Evolutionary conservation across 1,140 invertebrate genomes (phyloP).

Genomic region (Agrypnia vestita): DNA sequence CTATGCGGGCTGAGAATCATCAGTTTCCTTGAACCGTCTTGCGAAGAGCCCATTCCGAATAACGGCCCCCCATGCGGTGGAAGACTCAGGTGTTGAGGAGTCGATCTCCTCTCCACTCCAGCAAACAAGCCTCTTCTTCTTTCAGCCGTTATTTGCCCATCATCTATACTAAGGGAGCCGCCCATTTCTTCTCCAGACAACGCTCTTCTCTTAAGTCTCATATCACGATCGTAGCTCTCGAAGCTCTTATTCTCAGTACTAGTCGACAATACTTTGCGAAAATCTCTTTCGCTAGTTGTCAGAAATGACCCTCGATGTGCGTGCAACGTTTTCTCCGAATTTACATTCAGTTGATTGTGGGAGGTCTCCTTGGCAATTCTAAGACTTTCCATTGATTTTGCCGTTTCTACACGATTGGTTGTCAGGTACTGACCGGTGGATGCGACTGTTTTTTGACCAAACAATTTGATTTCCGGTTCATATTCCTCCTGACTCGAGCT

Average conservation of each 20-base stretch:
- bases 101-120: constrained; percentile 74
- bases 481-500: constrained; percentile 83
- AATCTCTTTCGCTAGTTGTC: constrained; percentile 77
- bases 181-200: constrained; percentile 76
- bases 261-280: constrained; percentile 73
- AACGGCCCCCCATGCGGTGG: constrained; percentile 76
- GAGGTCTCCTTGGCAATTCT: constrained; percentile 72
- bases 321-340: constrained; percentile 69
- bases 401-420: constrained; percentile 75
- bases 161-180: constrained; percentile 63
- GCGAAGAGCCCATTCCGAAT: constrained; percentile 69
- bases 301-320: constrained; percentile 73
- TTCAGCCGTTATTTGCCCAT: constrained; percentile 73
- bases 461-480: constrained; percentile 71
- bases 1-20: constrained; percentile 85
- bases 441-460: constrained; percentile 68
- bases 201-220: constrained; percentile 74
- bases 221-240: constrained; percentile 75
- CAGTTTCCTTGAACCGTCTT: constrained; percentile 75
- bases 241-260: constrained; percentile 73
- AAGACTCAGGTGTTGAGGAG: constrained; percentile 80
- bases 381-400: constrained; percentile 81
- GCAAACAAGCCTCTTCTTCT: constrained; percentile 79
- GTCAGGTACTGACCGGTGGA: constrained; percentile 74
- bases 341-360: constrained; percentile 68